A percentile compares a stretch with the other conserved stretches of the same genome.
Conservation (phyloP, 2,888 invertebrate species). For the Calameuta filiformis region DNA sequence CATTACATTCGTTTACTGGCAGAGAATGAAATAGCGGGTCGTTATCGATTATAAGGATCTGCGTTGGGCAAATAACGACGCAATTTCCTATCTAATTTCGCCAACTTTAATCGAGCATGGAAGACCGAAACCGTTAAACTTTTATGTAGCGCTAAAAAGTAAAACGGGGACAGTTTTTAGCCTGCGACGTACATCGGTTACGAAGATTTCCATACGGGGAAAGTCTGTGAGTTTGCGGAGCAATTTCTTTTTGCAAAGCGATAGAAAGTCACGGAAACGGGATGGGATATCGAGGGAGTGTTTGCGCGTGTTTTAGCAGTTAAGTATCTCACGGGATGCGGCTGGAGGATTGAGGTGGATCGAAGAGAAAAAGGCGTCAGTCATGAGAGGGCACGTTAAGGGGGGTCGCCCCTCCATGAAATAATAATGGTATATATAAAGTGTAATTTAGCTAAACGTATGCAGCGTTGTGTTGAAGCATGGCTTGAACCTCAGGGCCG, state of each 20-base stretch:
- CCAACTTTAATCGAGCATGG: neutral
- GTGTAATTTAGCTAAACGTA: constrained; percentile 63
- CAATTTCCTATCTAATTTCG: neutral
- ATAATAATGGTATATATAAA: constrained; percentile 62
- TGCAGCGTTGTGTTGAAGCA: constrained; percentile 55
- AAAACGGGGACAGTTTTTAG: neutral
- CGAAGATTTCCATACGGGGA: neutral
- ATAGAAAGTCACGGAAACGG: constrained; percentile 17
- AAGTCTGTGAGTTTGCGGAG: neutral
- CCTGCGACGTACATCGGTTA: neutral
- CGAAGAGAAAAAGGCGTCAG: constrained; percentile 49
- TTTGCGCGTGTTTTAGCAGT: constrained; percentile 19
- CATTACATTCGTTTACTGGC: neutral
- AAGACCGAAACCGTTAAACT: neutral
- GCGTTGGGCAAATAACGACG: neutral
- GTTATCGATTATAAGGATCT: neutral
- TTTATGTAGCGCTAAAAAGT: neutral
- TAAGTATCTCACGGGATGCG: neutral
- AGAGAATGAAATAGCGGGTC: neutral
- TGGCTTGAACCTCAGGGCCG: constrained; percentile 49
- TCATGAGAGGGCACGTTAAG: constrained; percentile 52
- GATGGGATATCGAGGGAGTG: constrained; percentile 23
- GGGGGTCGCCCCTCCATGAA: constrained; percentile 49
- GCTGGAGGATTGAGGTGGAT: constrained; percentile 21
- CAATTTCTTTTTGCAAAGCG: constrained; percentile 2